Evolutionary conservation across 2,113 vertebrate species (phyloP).

Genomic region (cat (Felis catus)): F.catus_Fca126_mat1.0 CM031428.1:5990501-5991000

Average conservation of each 20-base stretch:
- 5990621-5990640: conserved; percentile 37
- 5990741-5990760: background rate
- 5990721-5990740: background rate
- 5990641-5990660: background rate
- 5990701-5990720: background rate
- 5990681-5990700: background rate
- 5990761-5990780: background rate
- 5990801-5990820: background rate
- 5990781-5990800: background rate
- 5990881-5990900: background rate
- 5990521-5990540: conserved; percentile 70
- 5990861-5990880: background rate
- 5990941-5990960: background rate
- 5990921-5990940: background rate
- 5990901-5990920: background rate
- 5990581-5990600: conserved; percentile 55
- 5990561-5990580: conserved; percentile 72
- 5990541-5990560: conserved; percentile 70
- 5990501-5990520: conserved; percentile 78
- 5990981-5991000: background rate
- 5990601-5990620: conserved; percentile 59
- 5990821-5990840: background rate
- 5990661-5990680: background rate
- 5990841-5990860: background rate
- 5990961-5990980: background rate